phyloP scores from a whole-genome alignment of 2,113 vertebrate species.

The Hippopotamus amphibius region DNA sequence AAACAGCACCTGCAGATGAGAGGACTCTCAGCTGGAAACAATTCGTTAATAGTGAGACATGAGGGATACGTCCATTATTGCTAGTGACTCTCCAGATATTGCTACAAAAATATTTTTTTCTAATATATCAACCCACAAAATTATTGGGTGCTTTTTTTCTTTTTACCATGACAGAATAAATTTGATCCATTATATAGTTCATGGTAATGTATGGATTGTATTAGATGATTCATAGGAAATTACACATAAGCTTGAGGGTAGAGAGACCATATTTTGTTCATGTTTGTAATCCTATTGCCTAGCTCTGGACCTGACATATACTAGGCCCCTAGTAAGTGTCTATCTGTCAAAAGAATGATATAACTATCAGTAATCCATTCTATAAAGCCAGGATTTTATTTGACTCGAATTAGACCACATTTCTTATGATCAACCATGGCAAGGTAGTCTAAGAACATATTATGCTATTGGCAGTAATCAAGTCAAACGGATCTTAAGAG shows the following conservation, averaged over 20 bases:
- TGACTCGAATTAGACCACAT: not conserved
- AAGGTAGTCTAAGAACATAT: not conserved
- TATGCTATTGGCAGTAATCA: not conserved
- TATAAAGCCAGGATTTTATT: slow-evolving; percentile 6
- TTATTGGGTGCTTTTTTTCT: slow-evolving; percentile 18
- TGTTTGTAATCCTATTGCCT: slow-evolving; percentile 1
- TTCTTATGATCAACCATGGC: slow-evolving; percentile 18
- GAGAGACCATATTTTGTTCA: not conserved
- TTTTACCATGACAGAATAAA: slow-evolving; percentile 52
- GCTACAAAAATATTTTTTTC: slow-evolving; percentile 40
- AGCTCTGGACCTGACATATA: not conserved
- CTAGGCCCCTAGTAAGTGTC: not conserved
- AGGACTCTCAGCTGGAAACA: slow-evolving; percentile 73
- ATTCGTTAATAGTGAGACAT: slow-evolving; percentile 56
- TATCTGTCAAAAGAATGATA: slow-evolving; percentile 49
- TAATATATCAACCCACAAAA: slow-evolving; percentile 60
- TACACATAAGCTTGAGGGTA: slow-evolving; percentile 56
- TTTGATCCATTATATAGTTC: slow-evolving; percentile 69
- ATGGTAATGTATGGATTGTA: slow-evolving; percentile 43
- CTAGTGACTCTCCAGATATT: slow-evolving; percentile 52
- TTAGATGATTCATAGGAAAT: slow-evolving; percentile 65
- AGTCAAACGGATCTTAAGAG: slow-evolving; percentile 30
- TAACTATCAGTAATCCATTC: not conserved
- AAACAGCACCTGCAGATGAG: slow-evolving; percentile 72
- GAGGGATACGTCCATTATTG: slow-evolving; percentile 57